phyloP scores from a whole-genome alignment of 2,113 vertebrate species.

The Megaptera novaeangliae region DNA sequence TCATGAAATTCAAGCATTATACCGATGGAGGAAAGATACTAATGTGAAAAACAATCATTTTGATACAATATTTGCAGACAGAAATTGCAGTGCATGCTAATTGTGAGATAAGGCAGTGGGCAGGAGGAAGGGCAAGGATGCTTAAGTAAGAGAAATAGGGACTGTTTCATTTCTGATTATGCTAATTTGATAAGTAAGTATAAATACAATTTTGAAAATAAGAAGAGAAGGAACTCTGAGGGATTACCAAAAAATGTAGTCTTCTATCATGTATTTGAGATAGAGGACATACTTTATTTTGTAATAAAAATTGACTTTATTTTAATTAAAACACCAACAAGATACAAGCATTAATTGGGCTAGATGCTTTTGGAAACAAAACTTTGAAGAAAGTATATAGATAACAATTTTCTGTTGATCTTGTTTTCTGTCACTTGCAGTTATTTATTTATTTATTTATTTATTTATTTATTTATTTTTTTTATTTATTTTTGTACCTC shows the following conservation, averaged over 20 bases:
- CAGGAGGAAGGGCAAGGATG: background rate
- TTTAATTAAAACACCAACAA: background rate
- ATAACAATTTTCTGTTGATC: background rate
- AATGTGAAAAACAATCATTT: background rate
- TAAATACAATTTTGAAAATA: conserved; percentile 2
- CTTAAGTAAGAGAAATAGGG: background rate
- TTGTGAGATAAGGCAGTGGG: background rate
- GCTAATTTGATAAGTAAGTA: conserved; percentile 19
- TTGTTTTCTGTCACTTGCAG: background rate
- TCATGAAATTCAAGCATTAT: background rate
- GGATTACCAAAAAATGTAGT: background rate
- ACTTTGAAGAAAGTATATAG: background rate
- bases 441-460: background rate
- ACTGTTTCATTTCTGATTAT: background rate
- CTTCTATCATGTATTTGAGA: background rate
- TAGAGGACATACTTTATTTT: background rate
- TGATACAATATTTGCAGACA: background rate
- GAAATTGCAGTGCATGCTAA: background rate
- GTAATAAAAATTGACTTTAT: background rate
- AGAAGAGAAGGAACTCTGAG: background rate
- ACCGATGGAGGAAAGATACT: background rate
- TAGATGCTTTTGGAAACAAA: background rate
- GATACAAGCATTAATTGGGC: background rate
- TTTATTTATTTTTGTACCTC: background rate
- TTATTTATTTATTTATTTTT: background rate